A percentile compares a stretch with the other conserved stretches of the same genome.
phyloP scores from a whole-genome alignment of 2,888 invertebrate genomes.

The Meghimatium bilineatum region DNA sequence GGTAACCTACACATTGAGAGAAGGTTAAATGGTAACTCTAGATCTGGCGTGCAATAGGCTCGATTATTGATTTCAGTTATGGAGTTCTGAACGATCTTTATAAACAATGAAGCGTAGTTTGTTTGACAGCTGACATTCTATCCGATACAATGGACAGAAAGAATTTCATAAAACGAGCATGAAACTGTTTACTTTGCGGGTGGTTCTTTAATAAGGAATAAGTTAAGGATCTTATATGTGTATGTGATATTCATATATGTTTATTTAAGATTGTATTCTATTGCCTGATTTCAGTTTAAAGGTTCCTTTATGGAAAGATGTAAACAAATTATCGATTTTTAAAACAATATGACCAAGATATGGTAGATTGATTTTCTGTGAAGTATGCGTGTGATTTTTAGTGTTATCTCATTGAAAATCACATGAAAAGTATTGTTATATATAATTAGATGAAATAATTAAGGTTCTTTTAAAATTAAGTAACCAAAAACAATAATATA shows the following conservation, averaged over 20 bases:
- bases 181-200: not conserved
- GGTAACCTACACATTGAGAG: not conserved
- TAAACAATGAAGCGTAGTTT: not conserved
- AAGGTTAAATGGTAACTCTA: constrained; percentile 1
- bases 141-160: not conserved
- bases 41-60: not conserved
- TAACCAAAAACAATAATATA: too few species aligned
- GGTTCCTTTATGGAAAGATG: too few species aligned
- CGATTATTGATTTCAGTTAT: constrained; percentile 8
- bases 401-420: too few species aligned
- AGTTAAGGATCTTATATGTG: not conserved
- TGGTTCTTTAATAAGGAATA: not conserved
- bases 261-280: not conserved
- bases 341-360: too few species aligned
- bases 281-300: not conserved
- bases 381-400: too few species aligned
- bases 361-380: too few species aligned
- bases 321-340: too few species aligned
- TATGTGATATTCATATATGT: not conserved
- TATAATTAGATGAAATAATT: too few species aligned
- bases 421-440: too few species aligned
- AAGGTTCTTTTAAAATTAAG: too few species aligned
- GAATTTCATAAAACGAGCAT: not conserved
- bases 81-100: not conserved
- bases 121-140: not conserved